Evolutionary conservation across 2,113 vertebrate species (phyloP), one percentile per base, ranked within the genome.

Genomic region (Pseudorectes ferrugineus): DNA sequence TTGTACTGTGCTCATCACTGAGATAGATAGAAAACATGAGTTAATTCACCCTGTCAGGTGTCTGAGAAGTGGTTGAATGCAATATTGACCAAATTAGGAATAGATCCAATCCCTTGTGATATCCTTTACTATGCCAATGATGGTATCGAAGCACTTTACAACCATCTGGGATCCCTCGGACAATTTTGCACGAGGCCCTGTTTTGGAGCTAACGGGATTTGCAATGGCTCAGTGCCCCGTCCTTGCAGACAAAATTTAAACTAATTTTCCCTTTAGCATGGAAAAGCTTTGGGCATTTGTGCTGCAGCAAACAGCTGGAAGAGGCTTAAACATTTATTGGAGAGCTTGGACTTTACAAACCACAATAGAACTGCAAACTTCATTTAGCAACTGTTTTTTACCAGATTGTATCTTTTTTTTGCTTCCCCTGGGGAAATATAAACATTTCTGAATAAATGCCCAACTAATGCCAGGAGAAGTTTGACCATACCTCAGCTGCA

Each of bases 61-160:
- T n/a, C 61, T 71, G 57, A 77, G 66, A 87, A 89, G 40, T 25
- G 43, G 35, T 6, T 78, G 23, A 57, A 55, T 35, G 43, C 38
- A 55, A 48, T 82, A 59, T 15, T 49, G 78, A 88, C 22, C n/a
- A 45, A 85, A 65, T 57, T 63, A 94, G 92, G 72, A 40, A 33
- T 9, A 87, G 89, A 18, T n/a, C 23, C 15, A n/a, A 5, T 29
- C 79, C 70, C 52, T 68, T 61, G 58, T 70, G 40, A 49, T 42
- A 43, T 76, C 23, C 63, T 88, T 73, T 70, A 42, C 51, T 70
- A 73, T 88, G 92, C 75, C 88, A 93, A 48, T 51, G 79, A 62
- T 55, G 68, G 83, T 31, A 85, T 77, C 5, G 20, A 95, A 96
- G 89, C 95, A 96, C 94, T 96, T 97, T 94, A 96, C 17, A 67